Evolutionary conservation across 2,888 invertebrate genomes (phyloP).

Genomic region (Tricholauxania praeusta): DNA sequence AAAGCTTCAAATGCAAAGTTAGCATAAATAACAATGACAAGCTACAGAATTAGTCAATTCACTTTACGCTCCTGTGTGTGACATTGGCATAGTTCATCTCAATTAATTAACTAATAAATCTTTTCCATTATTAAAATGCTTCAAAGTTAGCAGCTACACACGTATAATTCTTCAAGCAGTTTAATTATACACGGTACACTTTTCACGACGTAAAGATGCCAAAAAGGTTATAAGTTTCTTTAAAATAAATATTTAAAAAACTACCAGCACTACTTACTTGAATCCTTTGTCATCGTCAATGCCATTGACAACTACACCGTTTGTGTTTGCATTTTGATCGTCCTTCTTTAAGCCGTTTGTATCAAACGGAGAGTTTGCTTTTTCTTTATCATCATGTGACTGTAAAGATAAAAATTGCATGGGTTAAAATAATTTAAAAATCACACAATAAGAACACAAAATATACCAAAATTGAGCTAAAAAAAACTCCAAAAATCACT

Average conservation of each 20-base stretch:
- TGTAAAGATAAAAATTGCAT: constrained; percentile 48
- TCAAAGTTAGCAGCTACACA: too few relatives aligned
- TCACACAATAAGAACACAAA: background rate
- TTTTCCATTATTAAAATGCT: too few relatives aligned
- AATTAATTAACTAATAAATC: too few relatives aligned
- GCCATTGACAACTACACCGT: constrained; percentile 74
- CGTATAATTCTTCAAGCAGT: too few relatives aligned
- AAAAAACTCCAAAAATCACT: background rate
- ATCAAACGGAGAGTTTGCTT: constrained; percentile 71
- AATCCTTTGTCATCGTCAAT: constrained; percentile 91
- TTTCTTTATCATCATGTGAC: constrained; percentile 71
- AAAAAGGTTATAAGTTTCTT: background rate
- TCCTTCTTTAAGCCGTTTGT: constrained; percentile 69
- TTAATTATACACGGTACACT: too few relatives aligned
- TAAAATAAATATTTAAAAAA: background rate
- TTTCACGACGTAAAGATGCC: too few relatives aligned
- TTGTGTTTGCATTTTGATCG: constrained; percentile 71
- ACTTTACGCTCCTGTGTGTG: too few relatives aligned
- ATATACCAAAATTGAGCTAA: background rate
- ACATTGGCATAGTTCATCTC: too few relatives aligned
- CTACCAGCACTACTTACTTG: constrained; percentile 76
- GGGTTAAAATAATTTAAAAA: constrained; percentile 18
- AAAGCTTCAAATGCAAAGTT: too few relatives aligned
- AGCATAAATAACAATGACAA: too few relatives aligned
- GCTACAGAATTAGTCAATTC: too few relatives aligned